A percentile compares a stretch with the other conserved stretches of the same genome.
Conservation (phyloP, 2,113 vertebrate genomes). For the Mesitornis unicolor region DNA sequence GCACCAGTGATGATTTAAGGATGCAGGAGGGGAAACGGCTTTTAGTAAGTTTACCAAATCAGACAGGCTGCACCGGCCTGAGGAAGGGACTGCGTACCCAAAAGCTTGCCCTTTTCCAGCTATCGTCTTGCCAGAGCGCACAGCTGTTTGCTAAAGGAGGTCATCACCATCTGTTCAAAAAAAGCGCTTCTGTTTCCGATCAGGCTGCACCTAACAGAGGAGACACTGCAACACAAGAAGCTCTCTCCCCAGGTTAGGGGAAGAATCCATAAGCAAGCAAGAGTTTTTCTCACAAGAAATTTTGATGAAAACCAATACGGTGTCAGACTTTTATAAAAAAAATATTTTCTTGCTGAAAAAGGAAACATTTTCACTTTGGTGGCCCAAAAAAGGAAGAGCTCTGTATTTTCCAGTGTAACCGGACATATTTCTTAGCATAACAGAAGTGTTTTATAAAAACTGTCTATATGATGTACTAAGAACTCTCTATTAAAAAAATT, state of each 20-base stretch:
- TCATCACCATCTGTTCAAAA: neutral
- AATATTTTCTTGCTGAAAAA: neutral
- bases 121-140: neutral
- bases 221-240: neutral
- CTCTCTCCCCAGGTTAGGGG: neutral
- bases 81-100: accelerated
- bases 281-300: neutral
- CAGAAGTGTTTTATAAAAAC: neutral
- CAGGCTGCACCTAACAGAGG: neutral
- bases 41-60: accelerated
- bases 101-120: neutral
- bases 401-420: neutral
- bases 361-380: neutral
- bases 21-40: neutral
- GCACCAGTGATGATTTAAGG: neutral
- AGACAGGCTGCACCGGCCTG: accelerated
- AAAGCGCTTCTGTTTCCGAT: accelerated
- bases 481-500: neutral
- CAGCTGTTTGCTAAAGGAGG: neutral
- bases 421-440: neutral
- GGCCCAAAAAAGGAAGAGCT: neutral
- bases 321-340: neutral
- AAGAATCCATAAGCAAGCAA: neutral
- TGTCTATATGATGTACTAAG: neutral
- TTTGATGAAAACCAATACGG: neutral